These are phyloP conservation scores for Loriculus beryllinus DNA, from an alignment of 2,797 vertebrate species.

Conservation along the genomic window DNA sequence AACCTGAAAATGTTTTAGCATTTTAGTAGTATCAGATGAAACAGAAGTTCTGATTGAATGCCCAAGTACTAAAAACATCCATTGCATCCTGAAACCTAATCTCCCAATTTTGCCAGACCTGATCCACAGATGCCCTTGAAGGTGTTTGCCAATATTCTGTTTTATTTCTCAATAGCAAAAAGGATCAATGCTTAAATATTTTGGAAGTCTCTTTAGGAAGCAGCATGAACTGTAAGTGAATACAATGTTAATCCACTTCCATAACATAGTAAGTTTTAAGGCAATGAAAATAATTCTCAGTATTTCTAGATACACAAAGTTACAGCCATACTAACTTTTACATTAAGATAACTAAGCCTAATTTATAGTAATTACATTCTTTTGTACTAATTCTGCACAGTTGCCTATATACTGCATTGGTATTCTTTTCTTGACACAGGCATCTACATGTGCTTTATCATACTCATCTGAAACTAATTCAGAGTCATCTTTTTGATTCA, in stretches of 20 bases:
- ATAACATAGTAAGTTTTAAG: background rate
- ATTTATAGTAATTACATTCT: background rate
- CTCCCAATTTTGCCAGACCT: background rate
- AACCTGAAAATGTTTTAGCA: background rate
- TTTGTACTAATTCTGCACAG: background rate
- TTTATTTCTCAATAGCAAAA: background rate
- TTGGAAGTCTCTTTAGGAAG: background rate
- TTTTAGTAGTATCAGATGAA: background rate
- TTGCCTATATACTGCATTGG: background rate
- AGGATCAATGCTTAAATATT: background rate
- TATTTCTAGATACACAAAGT: background rate
- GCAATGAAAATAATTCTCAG: background rate
- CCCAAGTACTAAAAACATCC: background rate
- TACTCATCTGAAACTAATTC: conserved; percentile 12
- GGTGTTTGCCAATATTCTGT: background rate
- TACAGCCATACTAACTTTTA: background rate
- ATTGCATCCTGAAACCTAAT: background rate
- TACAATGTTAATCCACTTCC: background rate
- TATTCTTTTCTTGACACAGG: background rate
- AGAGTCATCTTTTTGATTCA: conserved; percentile 13
- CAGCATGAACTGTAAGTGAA: background rate
- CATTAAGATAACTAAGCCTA: background rate
- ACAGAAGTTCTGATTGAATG: background rate
- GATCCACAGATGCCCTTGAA: background rate
- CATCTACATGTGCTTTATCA: background rate